Conservation (phyloP, 1,140 invertebrate genomes). For the Frieseomelitta varia region DNA sequence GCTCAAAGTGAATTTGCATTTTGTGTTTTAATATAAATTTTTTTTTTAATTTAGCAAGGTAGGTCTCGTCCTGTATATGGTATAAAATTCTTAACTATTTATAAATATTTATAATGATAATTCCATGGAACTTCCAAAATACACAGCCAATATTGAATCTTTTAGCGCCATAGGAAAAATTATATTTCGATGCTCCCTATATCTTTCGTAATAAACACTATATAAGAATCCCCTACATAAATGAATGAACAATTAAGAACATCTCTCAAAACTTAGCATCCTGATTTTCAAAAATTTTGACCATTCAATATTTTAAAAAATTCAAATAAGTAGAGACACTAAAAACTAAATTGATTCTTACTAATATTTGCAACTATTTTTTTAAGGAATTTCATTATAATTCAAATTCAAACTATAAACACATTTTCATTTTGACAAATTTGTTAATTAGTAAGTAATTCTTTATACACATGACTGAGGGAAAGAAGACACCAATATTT, state of each 20-base stretch:
- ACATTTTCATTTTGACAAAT: background rate
- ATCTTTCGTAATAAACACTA: no score
- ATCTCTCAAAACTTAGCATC: no score
- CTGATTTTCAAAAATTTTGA: no score
- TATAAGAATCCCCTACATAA: no score
- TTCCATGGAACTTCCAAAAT: background rate
- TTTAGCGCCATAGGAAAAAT: background rate
- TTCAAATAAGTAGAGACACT: no score
- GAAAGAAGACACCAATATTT: constrained; percentile 43
- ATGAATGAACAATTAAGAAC: no score
- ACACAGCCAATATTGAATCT: background rate
- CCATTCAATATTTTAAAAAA: no score
- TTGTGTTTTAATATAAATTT: background rate
- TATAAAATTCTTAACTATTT: background rate
- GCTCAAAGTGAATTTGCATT: constrained; percentile 62
- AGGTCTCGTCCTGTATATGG: background rate
- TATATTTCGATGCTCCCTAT: no score
- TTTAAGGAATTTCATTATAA: background rate
- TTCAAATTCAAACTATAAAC: background rate
- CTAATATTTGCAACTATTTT: background rate
- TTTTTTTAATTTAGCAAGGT: background rate
- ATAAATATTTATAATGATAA: background rate
- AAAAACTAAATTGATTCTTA: background rate
- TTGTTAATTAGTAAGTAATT: background rate
- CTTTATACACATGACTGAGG: background rate